Conservation (phyloP, 2,888 invertebrate species). For the Allolobophora icterica region DNA sequence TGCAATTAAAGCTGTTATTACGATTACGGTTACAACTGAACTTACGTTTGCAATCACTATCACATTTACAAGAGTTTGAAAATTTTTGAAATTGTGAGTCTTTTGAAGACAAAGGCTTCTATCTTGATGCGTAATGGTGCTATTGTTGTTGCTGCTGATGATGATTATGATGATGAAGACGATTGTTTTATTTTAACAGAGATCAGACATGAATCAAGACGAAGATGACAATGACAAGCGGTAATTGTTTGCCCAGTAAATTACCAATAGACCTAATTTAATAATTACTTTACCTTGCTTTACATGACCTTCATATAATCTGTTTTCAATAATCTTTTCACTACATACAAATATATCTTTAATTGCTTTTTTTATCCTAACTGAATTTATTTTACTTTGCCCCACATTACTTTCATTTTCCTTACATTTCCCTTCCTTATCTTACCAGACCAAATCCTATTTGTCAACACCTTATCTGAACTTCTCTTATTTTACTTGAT, state of each 20-base stretch:
- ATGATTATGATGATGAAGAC: background rate
- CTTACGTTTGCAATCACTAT: background rate
- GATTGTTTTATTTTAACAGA: background rate
- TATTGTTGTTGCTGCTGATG: background rate
- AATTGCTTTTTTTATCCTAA: too few relatives aligned
- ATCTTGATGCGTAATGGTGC: background rate
- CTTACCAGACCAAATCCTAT: background rate
- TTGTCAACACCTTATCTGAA: background rate
- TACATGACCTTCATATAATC: too few relatives aligned
- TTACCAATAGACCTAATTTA: background rate
- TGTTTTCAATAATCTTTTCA: too few relatives aligned
- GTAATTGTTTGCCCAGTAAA: background rate
- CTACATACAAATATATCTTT: too few relatives aligned
- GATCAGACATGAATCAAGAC: background rate
- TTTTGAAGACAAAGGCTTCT: background rate
- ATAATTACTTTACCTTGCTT: too few relatives aligned
- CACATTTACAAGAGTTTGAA: background rate
- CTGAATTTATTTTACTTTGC: too few relatives aligned
- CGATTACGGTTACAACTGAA: background rate
- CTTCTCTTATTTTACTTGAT: background rate
- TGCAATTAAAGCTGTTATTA: background rate
- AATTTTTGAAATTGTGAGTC: background rate
- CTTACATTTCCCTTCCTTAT: background rate
- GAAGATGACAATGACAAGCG: background rate
- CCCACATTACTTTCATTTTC: background rate